Percentiles rank a stretch among this genome's conserved stretches.
phyloP scores from a whole-genome alignment of 2,113 vertebrate genomes.

The Hippocampus guttulatus region DNA sequence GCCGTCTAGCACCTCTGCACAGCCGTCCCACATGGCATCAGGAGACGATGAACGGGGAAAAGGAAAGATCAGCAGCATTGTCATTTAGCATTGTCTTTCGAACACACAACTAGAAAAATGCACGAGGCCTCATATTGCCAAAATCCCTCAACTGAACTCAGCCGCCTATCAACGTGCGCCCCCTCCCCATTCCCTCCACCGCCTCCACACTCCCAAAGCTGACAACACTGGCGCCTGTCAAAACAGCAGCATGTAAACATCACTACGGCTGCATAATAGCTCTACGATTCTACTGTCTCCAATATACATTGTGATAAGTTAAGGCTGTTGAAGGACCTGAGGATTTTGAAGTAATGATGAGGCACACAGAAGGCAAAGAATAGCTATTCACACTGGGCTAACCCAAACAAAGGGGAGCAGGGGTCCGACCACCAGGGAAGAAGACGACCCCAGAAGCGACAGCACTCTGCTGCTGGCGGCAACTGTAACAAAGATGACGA shows the following conservation, averaged over 20 bases:
- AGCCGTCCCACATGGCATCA: conserved; percentile 63
- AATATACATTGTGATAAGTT: conserved; percentile 71
- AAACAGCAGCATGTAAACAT: conserved; percentile 62
- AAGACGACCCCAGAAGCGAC: conserved; percentile 26
- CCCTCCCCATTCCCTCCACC: conserved; percentile 1
- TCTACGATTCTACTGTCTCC: conserved; percentile 46
- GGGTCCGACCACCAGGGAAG: conserved; percentile 35
- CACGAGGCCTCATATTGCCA: conserved; percentile 62
- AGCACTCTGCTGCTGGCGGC: conserved; percentile 5
- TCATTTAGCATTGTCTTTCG: conserved; percentile 47
- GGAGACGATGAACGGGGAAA: conserved; percentile 55
- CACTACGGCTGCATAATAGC: conserved; percentile 40
- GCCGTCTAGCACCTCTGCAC: conserved; percentile 50
- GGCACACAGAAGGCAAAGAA: conserved; percentile 79
- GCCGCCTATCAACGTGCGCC: conserved; percentile 36
- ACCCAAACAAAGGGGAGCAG: conserved; percentile 54
- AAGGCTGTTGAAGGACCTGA: conserved; percentile 82
- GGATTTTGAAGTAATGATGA: conserved; percentile 77
- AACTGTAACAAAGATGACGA: conserved; percentile 10
- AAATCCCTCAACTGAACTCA: conserved; percentile 46
- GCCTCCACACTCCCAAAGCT: background rate
- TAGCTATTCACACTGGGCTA: conserved; percentile 64
- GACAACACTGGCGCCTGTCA: conserved; percentile 31
- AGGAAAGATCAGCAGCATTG: conserved; percentile 66
- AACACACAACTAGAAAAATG: conserved; percentile 60